Evolutionary conservation across 2,888 invertebrate species (phyloP), one percentile per base, ranked within the genome.

Genomic region (Hypena proboscidalis): DNA sequence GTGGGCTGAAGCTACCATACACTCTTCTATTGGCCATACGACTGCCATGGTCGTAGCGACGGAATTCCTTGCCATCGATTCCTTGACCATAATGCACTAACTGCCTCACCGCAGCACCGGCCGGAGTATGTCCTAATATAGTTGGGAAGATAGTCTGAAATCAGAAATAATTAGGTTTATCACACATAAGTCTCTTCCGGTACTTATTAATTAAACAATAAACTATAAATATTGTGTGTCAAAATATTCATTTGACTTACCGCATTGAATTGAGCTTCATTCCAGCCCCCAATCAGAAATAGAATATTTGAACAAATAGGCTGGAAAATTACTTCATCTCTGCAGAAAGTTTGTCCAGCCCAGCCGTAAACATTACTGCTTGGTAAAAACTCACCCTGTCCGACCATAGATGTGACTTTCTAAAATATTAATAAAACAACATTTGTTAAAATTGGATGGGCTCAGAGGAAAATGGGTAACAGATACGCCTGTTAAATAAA

Each of bases 11-110:
- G 10, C 76, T 77, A 1, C 93, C 91, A 63, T 95, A 95, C 4
- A 64, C 77, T 58, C 77, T 70, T 21, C 89, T 72, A 71, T 95
- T 95, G 3, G 83, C 51, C 0, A 80, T 14, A 49, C 71, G 56
- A 19, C 52, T 71, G 6, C 94, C 94, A 47, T 91, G 85, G 69
- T 94, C 93, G 60, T 92, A 94, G 47, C 93, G 92, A 8, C 92
- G 83, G 72, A 93, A 93, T 1, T 74, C 61, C 0, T 85, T 86
- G 0, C 90, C 91, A 6, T 76, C 67, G 9, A 94, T 91, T 11
- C 93, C 87, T 81, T 97, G 97, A 0, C 89, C 94, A 69, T 93
- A 96, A 77, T 97, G 97, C 3, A 93, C 83, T 3, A 96, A 75
- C 74, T 96, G 95, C 63, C 93, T 92, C 0, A 93, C 92, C 0